These are phyloP conservation scores for Cirrhinus molitorella DNA, from an alignment of 2,797 vertebrate genomes.

Conservation along the genomic window DNA sequence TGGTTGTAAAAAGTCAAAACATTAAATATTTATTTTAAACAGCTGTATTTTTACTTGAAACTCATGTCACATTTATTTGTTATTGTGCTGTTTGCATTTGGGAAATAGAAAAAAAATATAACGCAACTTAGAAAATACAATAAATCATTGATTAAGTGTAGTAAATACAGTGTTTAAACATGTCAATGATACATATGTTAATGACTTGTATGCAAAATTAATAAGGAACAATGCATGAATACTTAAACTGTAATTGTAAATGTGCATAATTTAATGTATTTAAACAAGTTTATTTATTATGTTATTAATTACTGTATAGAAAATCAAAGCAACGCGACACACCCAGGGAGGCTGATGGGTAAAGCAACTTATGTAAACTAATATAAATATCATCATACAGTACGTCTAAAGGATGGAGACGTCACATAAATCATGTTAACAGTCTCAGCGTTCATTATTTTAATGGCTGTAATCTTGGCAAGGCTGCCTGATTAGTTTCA, in stretches of 20 bases:
- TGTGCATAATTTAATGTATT: neutral
- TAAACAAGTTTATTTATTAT: neutral
- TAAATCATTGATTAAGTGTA: neutral
- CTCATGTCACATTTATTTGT: neutral
- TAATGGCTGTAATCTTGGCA: neutral
- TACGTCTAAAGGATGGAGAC: neutral
- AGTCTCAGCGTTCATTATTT: neutral
- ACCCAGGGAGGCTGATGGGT: neutral
- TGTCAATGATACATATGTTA: neutral
- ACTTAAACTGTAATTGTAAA: neutral
- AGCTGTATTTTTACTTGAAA: neutral
- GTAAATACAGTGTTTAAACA: neutral
- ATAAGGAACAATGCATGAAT: neutral
- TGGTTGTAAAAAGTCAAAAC: too few relatives aligned
- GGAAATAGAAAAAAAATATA: neutral
- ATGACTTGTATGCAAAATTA: neutral
- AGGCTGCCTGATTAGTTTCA: neutral
- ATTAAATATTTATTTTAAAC: neutral
- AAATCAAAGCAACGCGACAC: neutral
- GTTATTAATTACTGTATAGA: neutral
- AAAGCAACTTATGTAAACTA: neutral
- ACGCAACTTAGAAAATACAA: neutral
- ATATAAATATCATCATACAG: neutral
- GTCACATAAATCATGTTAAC: neutral
- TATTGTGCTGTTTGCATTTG: neutral